Base-by-base conservation (phyloP, 2,888 invertebrate species). In the Drosophila ochracea region DNA sequence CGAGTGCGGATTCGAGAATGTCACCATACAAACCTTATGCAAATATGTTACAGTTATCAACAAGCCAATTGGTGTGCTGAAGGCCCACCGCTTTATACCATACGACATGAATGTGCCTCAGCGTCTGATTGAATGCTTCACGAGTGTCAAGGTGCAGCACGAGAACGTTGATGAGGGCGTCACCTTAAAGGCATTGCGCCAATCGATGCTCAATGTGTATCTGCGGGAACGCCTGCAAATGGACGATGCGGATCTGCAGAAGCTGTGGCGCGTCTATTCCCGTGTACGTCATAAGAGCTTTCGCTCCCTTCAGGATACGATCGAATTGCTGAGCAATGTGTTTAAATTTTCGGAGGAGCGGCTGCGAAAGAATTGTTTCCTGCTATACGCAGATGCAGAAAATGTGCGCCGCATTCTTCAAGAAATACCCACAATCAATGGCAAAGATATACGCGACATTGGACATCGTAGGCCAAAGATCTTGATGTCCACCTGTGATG, bases 401-500 rank as follows among this genome's bases (percentile, higher is more conserved):
- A 95, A 96, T 79, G 94, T 95, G 0, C 93, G 93, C 68, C 92
- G 94, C 19, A 94, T 96, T 47, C 82, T 96, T 4, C 91, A 93
- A 9, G 94, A 95, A 87, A 94, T 96, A 52, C 92, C 93, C 2
- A 92, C 92, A 0, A 91, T 96, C 41, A 95, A 94, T 60, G 95
- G 95, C 0, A 83, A 94, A 3, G 94, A 95, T 78, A 94, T 96
- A 55, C 93, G 93, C 66, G 94, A 94, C 19, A 94, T 94, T 39
- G 94, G 96, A 41, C 93, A 91, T 82, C 91, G 91, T 28, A 94
- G 95, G 82, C 97, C 96, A 16, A 95, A 95, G 76, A 94, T 97
- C 76, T 91, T 96, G 58, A 95, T 95, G 93, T 94, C 95, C 61
- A 94, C 95, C 58, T 94, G 95, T 69, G 94, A 94, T 70, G 92